A percentile compares a stretch with the other conserved stretches of the same genome.
Evolutionary conservation across 2,113 vertebrate genomes (phyloP).

Genomic region (Syngnathus floridae): DNA sequence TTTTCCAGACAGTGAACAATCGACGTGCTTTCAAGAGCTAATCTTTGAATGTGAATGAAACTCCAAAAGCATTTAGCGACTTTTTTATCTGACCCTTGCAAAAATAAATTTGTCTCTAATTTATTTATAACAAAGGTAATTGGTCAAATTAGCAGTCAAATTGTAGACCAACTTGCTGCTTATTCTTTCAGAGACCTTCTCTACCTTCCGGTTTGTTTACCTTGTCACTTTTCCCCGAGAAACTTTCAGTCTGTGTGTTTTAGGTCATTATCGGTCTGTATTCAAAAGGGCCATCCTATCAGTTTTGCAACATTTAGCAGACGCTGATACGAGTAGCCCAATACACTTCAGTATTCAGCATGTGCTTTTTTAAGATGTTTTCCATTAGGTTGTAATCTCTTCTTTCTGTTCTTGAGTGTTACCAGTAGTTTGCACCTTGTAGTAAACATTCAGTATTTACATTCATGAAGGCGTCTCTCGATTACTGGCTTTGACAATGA

Average conservation of each 20-base stretch:
- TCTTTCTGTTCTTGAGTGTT: not conserved
- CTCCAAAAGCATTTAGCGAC: constrained; percentile 36
- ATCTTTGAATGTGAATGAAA: constrained; percentile 41
- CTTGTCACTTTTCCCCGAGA: not conserved
- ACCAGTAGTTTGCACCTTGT: not conserved
- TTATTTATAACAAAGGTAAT: not conserved
- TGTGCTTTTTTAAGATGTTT: not conserved
- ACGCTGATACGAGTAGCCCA: not conserved
- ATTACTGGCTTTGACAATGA: constrained; percentile 6
- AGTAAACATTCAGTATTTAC: constrained; percentile 6
- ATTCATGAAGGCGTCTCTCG: constrained; percentile 7
- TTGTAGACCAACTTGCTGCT: not conserved
- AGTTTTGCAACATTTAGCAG: constrained; percentile 4
- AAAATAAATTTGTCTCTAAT: not conserved
- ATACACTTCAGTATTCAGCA: not conserved
- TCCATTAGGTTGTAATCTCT: not conserved
- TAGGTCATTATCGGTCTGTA: not conserved
- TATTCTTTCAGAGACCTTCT: not conserved
- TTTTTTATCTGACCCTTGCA: not conserved
- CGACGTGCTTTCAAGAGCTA: constrained; percentile 30
- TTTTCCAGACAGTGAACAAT: constrained; percentile 15
- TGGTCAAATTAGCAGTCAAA: not conserved
- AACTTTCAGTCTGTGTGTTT: not conserved
- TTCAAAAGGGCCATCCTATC: not conserved
- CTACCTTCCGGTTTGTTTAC: not conserved